These are phyloP conservation scores for Taenaris catops DNA, from an alignment of 2,888 invertebrate genomes.

Conservation along the genomic window DNA sequence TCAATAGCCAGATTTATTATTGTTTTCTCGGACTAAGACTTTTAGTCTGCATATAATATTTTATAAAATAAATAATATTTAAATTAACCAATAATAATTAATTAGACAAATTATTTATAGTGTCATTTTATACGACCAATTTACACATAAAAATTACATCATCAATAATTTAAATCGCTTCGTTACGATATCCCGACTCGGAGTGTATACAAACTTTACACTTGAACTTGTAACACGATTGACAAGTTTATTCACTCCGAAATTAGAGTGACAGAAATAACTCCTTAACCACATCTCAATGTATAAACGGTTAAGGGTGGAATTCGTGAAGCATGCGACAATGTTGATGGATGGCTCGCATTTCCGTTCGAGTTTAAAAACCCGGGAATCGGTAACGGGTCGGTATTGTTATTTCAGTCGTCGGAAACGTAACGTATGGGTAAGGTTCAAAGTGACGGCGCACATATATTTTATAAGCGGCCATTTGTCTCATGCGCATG, in stretches of 20 bases:
- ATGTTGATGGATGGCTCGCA: conserved; percentile 56
- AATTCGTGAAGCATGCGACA: conserved; percentile 47
- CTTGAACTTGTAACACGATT: conserved; percentile 26
- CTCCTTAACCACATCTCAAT: conserved; percentile 28
- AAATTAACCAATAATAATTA: too few relatives aligned
- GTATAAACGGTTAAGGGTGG: conserved; percentile 40
- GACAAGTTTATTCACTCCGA: conserved; percentile 18
- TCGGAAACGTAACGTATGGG: conserved; percentile 64
- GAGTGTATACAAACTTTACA: too few relatives aligned
- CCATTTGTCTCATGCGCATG: conserved; percentile 67
- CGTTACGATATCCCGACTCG: too few relatives aligned
- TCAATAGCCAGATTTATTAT: too few relatives aligned
- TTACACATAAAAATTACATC: too few relatives aligned
- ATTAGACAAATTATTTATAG: too few relatives aligned
- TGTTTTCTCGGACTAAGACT: too few relatives aligned
- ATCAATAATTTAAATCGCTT: too few relatives aligned
- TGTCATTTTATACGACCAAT: too few relatives aligned
- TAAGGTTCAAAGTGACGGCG: conserved; percentile 62
- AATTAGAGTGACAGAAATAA: conserved; percentile 31
- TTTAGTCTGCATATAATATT: too few relatives aligned
- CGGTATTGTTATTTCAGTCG: conserved; percentile 73
- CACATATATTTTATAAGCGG: conserved; percentile 64
- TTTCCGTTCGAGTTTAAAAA: conserved; percentile 57
- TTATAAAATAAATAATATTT: too few relatives aligned
- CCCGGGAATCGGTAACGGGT: conserved; percentile 43